phyloP scores from a whole-genome alignment of 2,888 invertebrate species.

The Caradrina kadenii region DNA sequence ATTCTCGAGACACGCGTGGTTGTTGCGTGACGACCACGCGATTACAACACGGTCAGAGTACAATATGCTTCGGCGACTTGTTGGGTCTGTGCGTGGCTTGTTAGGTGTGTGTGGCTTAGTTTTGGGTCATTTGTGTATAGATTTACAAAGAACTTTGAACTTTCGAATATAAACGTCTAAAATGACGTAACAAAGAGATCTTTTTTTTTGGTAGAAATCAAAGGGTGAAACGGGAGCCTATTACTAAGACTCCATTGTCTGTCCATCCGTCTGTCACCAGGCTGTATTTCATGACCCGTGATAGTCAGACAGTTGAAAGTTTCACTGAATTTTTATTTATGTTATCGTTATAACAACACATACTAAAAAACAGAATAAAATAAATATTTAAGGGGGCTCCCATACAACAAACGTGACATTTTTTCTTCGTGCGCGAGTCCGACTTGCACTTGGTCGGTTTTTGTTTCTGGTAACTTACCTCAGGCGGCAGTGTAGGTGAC shows the following conservation, averaged over 20 bases:
- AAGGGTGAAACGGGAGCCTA: too few relatives aligned
- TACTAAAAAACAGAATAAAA: too few relatives aligned
- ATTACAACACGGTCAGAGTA: constrained; percentile 53
- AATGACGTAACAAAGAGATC: not conserved
- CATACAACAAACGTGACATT: too few relatives aligned
- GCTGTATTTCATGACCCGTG: too few relatives aligned
- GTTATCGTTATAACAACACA: too few relatives aligned
- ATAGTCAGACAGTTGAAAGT: too few relatives aligned
- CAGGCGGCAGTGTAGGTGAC: constrained; percentile 92
- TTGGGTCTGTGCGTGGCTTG: constrained; percentile 45
- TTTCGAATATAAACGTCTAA: not conserved
- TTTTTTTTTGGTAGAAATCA: constrained; percentile 1
- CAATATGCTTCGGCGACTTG: constrained; percentile 56
- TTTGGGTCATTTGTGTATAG: constrained; percentile 29
- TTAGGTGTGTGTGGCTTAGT: constrained; percentile 27
- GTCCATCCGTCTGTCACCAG: too few relatives aligned
- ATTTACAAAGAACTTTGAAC: constrained; percentile 26
- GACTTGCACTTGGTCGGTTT: too few relatives aligned
- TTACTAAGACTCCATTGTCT: too few relatives aligned
- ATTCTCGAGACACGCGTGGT: constrained; percentile 43
- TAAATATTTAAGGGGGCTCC: too few relatives aligned
- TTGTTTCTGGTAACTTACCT: constrained; percentile 81
- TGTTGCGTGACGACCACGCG: constrained; percentile 63
- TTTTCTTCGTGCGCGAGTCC: too few relatives aligned
- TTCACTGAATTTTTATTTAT: too few relatives aligned